Conservation (phyloP, 2,113 vertebrate species). For the Cinclus mexicanus region DNA sequence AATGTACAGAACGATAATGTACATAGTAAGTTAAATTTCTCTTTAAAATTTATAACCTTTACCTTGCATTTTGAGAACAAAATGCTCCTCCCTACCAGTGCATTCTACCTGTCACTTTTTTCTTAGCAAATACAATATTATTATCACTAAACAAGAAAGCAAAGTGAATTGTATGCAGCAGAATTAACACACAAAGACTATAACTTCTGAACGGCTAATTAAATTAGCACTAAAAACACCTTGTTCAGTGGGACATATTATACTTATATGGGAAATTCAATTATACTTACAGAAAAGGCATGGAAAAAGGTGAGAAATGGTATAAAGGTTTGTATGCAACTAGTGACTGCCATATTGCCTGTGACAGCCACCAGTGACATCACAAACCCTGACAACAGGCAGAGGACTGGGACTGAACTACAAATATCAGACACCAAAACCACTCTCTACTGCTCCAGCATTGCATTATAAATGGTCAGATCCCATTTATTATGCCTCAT, state of each 20-base stretch:
- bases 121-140: not conserved
- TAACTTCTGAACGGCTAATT: not conserved
- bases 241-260: not conserved
- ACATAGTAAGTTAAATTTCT: not conserved
- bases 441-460: slow-evolving; percentile 33
- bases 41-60: not conserved
- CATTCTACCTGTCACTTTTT: not conserved
- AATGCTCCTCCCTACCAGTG: not conserved
- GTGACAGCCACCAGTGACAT: not conserved
- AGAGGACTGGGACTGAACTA: not conserved
- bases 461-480: slow-evolving; percentile 89
- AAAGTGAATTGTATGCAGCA: not conserved
- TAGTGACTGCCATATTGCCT: not conserved
- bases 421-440: slow-evolving; percentile 1
- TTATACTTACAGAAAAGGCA: not conserved
- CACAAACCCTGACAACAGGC: slow-evolving; percentile 9
- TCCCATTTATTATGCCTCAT: slow-evolving; percentile 91
- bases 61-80: not conserved
- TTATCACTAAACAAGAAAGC: not conserved
- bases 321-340: not conserved
- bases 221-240: not conserved
- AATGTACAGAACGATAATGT: not conserved
- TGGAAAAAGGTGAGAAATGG: not conserved
- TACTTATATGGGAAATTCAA: not conserved
- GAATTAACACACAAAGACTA: not conserved